Evolutionary conservation across 37 sponge, comb jelly and placozoan genomes (phyloP), one percentile per base, ranked within the genome.

Genomic region (Ephydatia muelleri): DNA sequence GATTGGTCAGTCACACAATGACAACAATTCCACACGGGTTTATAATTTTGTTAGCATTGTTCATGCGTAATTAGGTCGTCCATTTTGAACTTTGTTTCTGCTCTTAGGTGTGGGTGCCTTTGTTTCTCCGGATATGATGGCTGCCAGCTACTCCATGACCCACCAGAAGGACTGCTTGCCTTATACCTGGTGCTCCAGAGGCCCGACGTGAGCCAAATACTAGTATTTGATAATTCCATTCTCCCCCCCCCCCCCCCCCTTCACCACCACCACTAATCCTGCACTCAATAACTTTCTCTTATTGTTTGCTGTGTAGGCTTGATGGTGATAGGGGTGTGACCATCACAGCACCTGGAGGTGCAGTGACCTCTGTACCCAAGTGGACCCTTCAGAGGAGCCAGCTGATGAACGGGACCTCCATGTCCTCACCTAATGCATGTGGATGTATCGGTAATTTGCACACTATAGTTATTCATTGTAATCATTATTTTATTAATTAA

Each of bases 391-490:
- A 77, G 75, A 84, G 82, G 38, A 79, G 81, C 31, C 92, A 91
- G 72, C 76, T 97, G 47, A 97, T 97, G 98, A 95, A 97, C 67
- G 98, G 98, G 14, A 97, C 98, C 0, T 95, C 96, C 16, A 97
- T 97, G 98, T 87, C 94, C 13, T 97, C 96, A 25, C 98, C 98
- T 6, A 95, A 95, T 80, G 94, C 92, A 31, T 93, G 92, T 86
- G 98, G 98, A 14, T 80, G 92, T 25, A 89, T 95, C 0, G 97
- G 97, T 96, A 84, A 30, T 32, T 35, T 81, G n/a, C n/a, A n/a
- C n/a, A n/a, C n/a, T n/a, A n/a, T n/a, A n/a, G n/a, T n/a, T n/a
- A n/a, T n/a, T n/a, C n/a, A n/a, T n/a, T n/a, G n/a, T n/a, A n/a
- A n/a, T n/a, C n/a, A n/a, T n/a, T n/a, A n/a, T n/a, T n/a, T n/a